Conservation (phyloP, 2,888 invertebrate genomes). For the Leucophenga montana region DNA sequence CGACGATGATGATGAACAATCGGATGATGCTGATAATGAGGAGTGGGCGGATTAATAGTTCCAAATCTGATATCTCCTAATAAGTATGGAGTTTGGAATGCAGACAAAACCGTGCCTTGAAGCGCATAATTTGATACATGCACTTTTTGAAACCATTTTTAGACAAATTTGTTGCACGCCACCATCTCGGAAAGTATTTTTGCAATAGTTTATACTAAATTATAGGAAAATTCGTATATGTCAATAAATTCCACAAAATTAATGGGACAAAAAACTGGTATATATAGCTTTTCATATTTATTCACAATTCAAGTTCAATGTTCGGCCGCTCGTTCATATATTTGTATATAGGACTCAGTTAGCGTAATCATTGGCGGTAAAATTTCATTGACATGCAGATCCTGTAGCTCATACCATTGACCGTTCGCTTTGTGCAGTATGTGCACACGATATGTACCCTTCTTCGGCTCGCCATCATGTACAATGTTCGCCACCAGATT, state of each 20-base stretch:
- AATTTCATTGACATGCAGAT: constrained; percentile 98
- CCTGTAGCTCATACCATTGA: constrained; percentile 94
- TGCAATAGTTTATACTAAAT: too few relatives aligned
- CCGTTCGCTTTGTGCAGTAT: constrained; percentile 90
- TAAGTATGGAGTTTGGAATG: too few relatives aligned
- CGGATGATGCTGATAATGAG: constrained; percentile 74
- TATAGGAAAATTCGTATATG: too few relatives aligned
- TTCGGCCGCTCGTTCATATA: constrained; percentile 76
- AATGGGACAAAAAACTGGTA: too few relatives aligned
- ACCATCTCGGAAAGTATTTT: too few relatives aligned
- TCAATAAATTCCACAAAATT: too few relatives aligned
- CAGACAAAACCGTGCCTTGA: too few relatives aligned
- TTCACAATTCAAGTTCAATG: constrained; percentile 22
- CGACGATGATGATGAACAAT: constrained; percentile 72
- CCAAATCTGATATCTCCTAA: too few relatives aligned
- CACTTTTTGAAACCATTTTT: too few relatives aligned
- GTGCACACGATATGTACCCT: constrained; percentile 95
- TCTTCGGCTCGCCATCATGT: constrained; percentile 96
- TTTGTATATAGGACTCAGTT: constrained; percentile 98
- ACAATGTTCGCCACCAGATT: constrained; percentile 99
- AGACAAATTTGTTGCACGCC: too few relatives aligned
- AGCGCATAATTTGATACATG: too few relatives aligned
- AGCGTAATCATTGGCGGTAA: constrained; percentile 99
- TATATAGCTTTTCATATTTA: too few relatives aligned
- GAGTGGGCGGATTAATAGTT: constrained; percentile 75